phyloP scores from a whole-genome alignment of 2,113 vertebrate genomes.

The Puma concolor region DNA sequence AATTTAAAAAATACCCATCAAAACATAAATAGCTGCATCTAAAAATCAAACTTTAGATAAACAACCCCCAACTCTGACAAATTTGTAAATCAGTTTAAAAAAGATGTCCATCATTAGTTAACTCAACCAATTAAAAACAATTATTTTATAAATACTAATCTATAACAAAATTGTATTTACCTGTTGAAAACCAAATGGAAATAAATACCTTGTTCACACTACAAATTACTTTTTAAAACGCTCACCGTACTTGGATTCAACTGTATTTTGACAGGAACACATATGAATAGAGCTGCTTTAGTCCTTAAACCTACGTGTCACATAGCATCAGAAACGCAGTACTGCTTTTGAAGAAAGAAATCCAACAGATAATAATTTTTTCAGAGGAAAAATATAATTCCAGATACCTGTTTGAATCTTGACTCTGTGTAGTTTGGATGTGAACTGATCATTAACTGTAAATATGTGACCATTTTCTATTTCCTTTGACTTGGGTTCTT shows the following conservation, averaged over 20 bases:
- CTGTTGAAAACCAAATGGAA: not conserved
- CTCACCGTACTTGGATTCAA: conserved; percentile 1
- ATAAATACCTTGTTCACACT: not conserved
- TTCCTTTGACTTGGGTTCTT: conserved; percentile 98
- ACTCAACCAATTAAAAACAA: not conserved
- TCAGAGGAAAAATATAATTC: conserved; percentile 19
- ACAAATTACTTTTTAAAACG: conserved; percentile 14
- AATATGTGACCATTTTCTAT: conserved; percentile 98
- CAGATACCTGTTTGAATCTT: conserved; percentile 97
- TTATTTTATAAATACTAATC: not conserved
- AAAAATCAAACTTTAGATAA: conserved; percentile 3
- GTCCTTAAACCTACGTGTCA: not conserved
- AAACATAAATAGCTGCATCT: not conserved
- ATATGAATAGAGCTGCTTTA: not conserved
- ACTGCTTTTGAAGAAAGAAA: conserved; percentile 28
- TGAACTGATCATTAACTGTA: conserved; percentile 99
- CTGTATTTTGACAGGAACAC: conserved; percentile 1
- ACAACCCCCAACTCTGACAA: conserved; percentile 13
- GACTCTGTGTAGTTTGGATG: conserved; percentile 98
- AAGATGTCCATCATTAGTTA: not conserved
- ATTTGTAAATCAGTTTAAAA: conserved; percentile 10
- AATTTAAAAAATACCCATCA: conserved; percentile 1
- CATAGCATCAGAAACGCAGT: not conserved
- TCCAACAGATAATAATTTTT: not conserved
- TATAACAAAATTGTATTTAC: not conserved